phyloP scores from a whole-genome alignment of 2,797 vertebrate species.

The Xenops minutus region DNA sequence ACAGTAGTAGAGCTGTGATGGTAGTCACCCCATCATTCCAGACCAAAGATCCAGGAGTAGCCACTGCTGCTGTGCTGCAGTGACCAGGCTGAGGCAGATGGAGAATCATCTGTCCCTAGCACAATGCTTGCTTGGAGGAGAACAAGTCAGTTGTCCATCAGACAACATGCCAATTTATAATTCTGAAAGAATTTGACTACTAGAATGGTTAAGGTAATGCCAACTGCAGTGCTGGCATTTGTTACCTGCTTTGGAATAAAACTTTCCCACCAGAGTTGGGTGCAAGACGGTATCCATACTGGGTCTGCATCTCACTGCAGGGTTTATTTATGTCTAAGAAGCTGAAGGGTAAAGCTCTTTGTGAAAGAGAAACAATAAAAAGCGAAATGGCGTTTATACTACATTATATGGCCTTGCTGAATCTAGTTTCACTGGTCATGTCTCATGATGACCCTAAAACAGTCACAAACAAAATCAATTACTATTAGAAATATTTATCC shows the following conservation, averaged over 20 bases:
- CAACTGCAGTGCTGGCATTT: neutral
- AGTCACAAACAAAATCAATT: neutral
- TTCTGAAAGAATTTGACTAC: neutral
- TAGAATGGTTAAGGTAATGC: neutral
- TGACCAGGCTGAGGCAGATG: neutral
- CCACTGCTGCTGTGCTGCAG: neutral
- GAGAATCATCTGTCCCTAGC: neutral
- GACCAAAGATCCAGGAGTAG: neutral
- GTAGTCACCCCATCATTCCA: fast-evolving
- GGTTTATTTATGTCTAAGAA: neutral
- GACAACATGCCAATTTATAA: neutral
- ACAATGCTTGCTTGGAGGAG: neutral
- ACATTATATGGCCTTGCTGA: neutral
- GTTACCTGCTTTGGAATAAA: neutral
- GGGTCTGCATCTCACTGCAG: neutral
- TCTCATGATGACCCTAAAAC: neutral
- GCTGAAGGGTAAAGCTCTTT: neutral
- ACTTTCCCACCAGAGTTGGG: neutral
- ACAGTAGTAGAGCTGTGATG: neutral
- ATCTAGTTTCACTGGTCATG: neutral
- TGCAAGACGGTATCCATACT: neutral
- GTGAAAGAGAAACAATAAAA: neutral
- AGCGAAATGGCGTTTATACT: neutral
- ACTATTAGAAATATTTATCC: neutral
- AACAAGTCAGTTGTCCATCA: neutral